Base-by-base conservation (phyloP, 1,140 invertebrate species). In the Drosophila serrata region DNA sequence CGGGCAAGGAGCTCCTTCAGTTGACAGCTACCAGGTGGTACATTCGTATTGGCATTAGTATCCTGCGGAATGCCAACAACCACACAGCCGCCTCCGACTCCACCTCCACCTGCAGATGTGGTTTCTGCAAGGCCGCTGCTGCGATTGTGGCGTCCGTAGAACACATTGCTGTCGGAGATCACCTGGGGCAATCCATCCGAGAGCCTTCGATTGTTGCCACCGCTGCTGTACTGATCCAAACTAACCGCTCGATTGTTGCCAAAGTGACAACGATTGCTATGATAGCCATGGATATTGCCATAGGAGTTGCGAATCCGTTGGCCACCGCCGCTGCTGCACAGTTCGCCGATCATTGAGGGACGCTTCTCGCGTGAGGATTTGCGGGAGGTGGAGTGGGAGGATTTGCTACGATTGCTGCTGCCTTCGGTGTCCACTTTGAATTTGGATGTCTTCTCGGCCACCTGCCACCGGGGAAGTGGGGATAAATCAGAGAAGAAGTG, bases 381-480 rank as follows among this genome's bases (percentile, higher is more conserved):
- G 3, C 92, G 75, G 7, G 88, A 92, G 0, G 81, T 87, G 0
- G 92, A 91, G 49, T 91, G 91, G 19, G 90, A 92, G 15, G 87
- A 91, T 49, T 93, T 93, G 48, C 82, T 92, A 1, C 92, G 85
- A 40, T 91, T 93, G 77, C 90, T 93, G 63, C 88, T 93, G 57
- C 94, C 94, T 81, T 96, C 95, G 1, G 96, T 96, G 12, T 96
- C 95, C 63, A 96, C 95, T 84, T 96, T 96, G 75, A 96, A 96
- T 80, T 96, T 96, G 1, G 96, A 93, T 3, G 96, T 95, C 84
- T 96, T 96, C 81, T 97, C 96, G 53, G 95, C 96, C 43, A 93
- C 91, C 92, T 93, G 42, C n/a, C n/a, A 1, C 46, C 6, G 12
- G 12, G 6, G 17, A 4, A 11, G 12, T 8, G n/a, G 8, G 6